phyloP scores from a whole-genome alignment of 2,888 invertebrate species.

The Leistus spinibarbis region DNA sequence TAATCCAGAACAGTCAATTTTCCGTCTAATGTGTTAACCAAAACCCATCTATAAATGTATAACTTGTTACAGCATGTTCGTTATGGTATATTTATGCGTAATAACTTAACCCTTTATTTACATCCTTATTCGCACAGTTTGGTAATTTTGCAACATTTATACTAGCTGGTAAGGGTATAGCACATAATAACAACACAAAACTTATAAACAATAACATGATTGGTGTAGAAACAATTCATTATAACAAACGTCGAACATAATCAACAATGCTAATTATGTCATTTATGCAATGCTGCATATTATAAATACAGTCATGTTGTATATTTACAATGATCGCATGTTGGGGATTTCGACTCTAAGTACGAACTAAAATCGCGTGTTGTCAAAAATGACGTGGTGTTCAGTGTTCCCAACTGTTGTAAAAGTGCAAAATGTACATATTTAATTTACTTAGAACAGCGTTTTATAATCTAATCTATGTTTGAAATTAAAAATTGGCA shows the following conservation, averaged over 20 bases:
- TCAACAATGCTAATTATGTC: background rate
- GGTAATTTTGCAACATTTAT: conserved; percentile 39
- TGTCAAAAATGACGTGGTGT: background rate
- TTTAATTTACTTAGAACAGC: too few species aligned
- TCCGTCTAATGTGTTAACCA: conserved; percentile 92
- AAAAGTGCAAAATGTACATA: background rate
- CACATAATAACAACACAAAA: conserved; percentile 18
- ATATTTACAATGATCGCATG: background rate
- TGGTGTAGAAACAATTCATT: conserved; percentile 20
- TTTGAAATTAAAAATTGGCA: too few species aligned
- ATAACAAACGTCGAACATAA: conserved; percentile 18
- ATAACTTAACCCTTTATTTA: conserved; percentile 36
- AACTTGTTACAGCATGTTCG: conserved; percentile 6
- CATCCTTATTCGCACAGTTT: conserved; percentile 38
- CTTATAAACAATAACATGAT: conserved; percentile 27
- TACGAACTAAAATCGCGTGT: background rate
- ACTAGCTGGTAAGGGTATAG: conserved; percentile 23
- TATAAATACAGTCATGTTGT: background rate
- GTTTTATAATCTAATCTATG: too few species aligned
- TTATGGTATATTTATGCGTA: background rate
- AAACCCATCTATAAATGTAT: conserved; percentile 66
- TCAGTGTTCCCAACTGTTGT: background rate
- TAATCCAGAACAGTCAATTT: conserved; percentile 81
- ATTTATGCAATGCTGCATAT: background rate
- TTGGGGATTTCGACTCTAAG: background rate